phyloP scores from a whole-genome alignment of 2,113 vertebrate species.

The Nematolebias whitei region DNA sequence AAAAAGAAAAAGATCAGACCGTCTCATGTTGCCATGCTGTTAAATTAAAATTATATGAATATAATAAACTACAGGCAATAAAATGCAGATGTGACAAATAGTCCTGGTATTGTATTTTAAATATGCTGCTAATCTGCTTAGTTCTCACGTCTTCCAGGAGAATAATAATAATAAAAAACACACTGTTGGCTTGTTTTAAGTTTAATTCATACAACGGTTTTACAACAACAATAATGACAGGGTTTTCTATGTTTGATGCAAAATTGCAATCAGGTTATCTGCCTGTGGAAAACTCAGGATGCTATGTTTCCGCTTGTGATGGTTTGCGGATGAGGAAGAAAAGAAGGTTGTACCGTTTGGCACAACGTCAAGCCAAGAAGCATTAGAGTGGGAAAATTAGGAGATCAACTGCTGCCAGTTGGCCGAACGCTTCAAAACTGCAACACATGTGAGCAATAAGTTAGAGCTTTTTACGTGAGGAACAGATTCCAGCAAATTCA shows the following conservation, averaged over 20 bases:
- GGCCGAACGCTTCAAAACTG: slow-evolving; percentile 46
- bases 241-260: slow-evolving; percentile 65
- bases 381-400: slow-evolving; percentile 50
- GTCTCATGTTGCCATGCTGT: neutral
- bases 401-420: slow-evolving; percentile 47
- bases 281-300: slow-evolving; percentile 30
- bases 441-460: slow-evolving; percentile 31
- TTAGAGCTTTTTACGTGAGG: slow-evolving; percentile 10
- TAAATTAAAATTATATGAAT: neutral
- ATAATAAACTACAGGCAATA: neutral
- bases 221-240: slow-evolving; percentile 66
- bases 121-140: slow-evolving; percentile 13
- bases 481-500: slow-evolving; percentile 32
- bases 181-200: slow-evolving; percentile 54
- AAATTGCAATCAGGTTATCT: slow-evolving; percentile 65
- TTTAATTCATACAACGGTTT: slow-evolving; percentile 23
- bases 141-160: neutral
- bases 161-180: slow-evolving; percentile 52
- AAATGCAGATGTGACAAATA: slow-evolving; percentile 16
- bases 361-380: slow-evolving; percentile 49
- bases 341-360: slow-evolving; percentile 34
- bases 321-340: slow-evolving; percentile 27
- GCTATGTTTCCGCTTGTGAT: slow-evolving; percentile 36
- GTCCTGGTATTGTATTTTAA: neutral
- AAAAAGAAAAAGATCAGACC: neutral